Base-by-base conservation (phyloP, 1,140 invertebrate genomes). In the Argopecten irradians region DNA sequence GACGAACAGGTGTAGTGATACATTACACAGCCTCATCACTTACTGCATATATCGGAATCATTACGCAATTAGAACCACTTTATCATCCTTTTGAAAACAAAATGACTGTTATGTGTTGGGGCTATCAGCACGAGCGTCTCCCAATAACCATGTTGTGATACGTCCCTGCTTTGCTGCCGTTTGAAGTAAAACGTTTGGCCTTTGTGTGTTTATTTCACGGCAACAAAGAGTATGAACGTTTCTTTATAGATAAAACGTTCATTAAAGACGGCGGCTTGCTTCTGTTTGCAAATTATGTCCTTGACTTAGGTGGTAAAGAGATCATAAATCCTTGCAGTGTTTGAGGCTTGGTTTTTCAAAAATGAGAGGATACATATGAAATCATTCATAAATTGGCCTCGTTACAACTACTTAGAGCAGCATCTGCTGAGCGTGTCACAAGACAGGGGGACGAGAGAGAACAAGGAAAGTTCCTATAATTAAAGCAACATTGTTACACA, bases 21-120 rank as follows among this genome's bases (percentile, higher is more conserved):
- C 55, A 71, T 71, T 7, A 5, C 22, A 71, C 55, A 71, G 22
- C 55, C 55, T 28, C 55, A 71, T n/a, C 55, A 71, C 55, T 71
- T 71, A 71, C 55, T n/a, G 22, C 55, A 71, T 28, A 71, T 71
- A 71, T 28, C 55, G 22, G 16, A 71, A 8, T 71, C 28, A 71
- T 71, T 71, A 71, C 55, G 55, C 55, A 71, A 71, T 71, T 71
- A 71, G 22, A 71, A n/a, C 5, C 55, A 71, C 55, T 71, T 71
- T 71, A 71, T 71, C 55, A 71, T 71, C 55, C 55, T 71, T 71
- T 71, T 71, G 55, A 71, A 71, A 71, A 71, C 55, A 71, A 71
- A 71, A 71, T 71, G 55, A 71, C 55, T 71, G 55, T 71, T 71
- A 71, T 71, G 55, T 71, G 14, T 71, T 71, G 5, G 55, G 55